These are phyloP conservation scores for Hystrix cristata DNA, from an alignment of 2,113 vertebrate genomes.

Conservation along the genomic window DNA sequence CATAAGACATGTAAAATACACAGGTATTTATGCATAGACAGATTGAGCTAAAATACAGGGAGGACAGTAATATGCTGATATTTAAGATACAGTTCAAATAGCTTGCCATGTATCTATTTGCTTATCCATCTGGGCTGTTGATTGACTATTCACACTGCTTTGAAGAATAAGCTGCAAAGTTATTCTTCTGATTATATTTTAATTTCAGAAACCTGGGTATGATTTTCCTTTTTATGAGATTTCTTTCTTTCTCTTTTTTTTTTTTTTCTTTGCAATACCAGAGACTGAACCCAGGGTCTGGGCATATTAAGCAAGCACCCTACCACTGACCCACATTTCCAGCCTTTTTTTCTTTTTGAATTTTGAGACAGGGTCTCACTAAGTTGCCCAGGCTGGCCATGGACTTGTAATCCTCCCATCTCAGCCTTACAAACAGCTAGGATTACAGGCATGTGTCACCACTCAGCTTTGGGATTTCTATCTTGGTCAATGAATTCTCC, in stretches of 20 bases:
- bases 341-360: not conserved
- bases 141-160: not conserved
- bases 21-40: not conserved
- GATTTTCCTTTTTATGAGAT: not conserved
- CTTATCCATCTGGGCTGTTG: not conserved
- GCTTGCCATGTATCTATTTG: not conserved
- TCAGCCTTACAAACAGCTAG: not conserved
- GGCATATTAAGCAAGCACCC: not conserved
- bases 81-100: not conserved
- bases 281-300: not conserved
- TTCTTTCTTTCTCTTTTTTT: not conserved
- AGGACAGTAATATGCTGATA: not conserved
- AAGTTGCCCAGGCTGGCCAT: not conserved
- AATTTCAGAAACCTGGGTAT: constrained; percentile 45
- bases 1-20: not conserved
- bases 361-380: not conserved
- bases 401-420: too few relatives aligned
- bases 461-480: not conserved
- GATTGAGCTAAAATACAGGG: not conserved
- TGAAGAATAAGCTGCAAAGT: not conserved
- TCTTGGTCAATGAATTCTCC: constrained; percentile 49
- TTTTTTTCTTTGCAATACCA: not conserved
- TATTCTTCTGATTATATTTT: constrained; percentile 56
- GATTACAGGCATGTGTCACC: not conserved
- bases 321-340: not conserved